Conservation (phyloP, 2,797 vertebrate species). For the Enteromius trimaculatus region DNA sequence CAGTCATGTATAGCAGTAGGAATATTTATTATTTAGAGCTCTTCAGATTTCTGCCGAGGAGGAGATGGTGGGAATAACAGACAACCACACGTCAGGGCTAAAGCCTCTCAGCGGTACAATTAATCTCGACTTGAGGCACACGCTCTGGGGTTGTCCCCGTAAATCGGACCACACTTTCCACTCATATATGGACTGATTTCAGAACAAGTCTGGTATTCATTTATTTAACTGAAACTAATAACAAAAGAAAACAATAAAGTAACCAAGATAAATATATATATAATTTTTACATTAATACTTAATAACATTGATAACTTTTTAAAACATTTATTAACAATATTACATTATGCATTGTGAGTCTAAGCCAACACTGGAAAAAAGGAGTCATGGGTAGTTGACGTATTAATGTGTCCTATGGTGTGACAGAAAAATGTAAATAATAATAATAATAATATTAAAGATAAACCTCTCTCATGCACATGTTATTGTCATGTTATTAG, state of each 20-base stretch:
- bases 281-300: neutral
- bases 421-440: no score
- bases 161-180: constrained; percentile 17
- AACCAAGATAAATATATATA: neutral
- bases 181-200: neutral
- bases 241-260: neutral
- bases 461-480: no score
- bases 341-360: neutral
- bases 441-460: no score
- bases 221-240: constrained; percentile 13
- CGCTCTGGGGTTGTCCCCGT: constrained; percentile 28
- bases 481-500: no score
- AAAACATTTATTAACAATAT: neutral
- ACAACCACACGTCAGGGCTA: constrained; percentile 47
- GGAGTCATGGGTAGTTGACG: neutral
- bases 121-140: constrained; percentile 55
- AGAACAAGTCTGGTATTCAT: neutral
- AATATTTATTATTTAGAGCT: constrained; percentile 25
- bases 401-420: no score
- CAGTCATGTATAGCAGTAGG: neutral
- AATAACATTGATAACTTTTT: neutral
- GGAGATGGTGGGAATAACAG: constrained; percentile 44
- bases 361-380: neutral
- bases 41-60: constrained; percentile 32
- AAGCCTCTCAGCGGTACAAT: constrained; percentile 46